Evolutionary conservation across 2,888 invertebrate genomes (phyloP), one percentile per base, ranked within the genome.

Genomic region (Myopa testacea): DNA sequence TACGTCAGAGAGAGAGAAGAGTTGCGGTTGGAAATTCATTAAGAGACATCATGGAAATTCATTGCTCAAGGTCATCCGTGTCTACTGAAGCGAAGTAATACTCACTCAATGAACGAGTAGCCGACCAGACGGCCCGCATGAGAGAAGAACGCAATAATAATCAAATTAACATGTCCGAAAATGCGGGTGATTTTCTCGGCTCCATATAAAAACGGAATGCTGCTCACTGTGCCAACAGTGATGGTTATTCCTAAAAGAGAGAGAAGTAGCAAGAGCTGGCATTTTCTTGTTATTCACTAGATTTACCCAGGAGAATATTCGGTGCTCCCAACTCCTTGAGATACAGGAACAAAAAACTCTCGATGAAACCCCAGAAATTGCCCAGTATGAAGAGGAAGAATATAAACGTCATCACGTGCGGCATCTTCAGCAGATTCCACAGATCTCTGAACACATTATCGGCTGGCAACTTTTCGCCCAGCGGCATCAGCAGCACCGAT

Each of bases 321-420:
- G 95, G 95, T 72, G 95, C 95, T 26, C 95, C 94, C 80, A 96
- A 90, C 88, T 96, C 95, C 88, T 94, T 94, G 81, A 96, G 91
- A 88, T 95, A 96, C 85, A 96, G 92, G 88, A 96, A 97, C 52
- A 97, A 90, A 87, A 95, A 97, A 74, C 95, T 95, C 88, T 97
- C 96, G 77, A 96, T 95, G 88, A 96, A 96, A 50, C 96, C 96
- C 94, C 95, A 96, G 87, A 95, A 93, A 85, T 95, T 95, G 78
- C 97, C 97, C 83, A 96, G 91, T 45, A 94, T 92, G 85, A 95
- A 95, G 65, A 96, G 90, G 87, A 96, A 94, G 84, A 94, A 90
- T 85, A 97, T 93, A 85, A 97, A 96, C 65, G 94, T 91, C 55
- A 94, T 93, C 67, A 96, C 93, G 84, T 95, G 94, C 0, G 94